A percentile compares a stretch with the other conserved stretches of the same genome.
phyloP scores from a whole-genome alignment of 2,888 invertebrate species.

The Nomada ruficornis region DNA sequence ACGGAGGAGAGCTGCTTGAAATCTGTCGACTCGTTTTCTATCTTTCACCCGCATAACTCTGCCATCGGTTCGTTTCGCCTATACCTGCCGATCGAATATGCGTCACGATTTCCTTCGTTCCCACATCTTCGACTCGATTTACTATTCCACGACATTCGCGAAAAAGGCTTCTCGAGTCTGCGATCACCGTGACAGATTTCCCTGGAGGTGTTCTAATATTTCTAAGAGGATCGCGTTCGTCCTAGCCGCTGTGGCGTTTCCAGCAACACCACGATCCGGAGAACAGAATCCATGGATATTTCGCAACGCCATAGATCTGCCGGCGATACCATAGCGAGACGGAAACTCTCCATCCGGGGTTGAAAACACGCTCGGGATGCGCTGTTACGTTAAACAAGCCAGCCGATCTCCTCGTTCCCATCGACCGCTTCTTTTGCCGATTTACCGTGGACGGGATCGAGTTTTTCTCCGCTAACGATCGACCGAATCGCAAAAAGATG shows the following conservation, averaged over 20 bases:
- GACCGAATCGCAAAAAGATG: background rate
- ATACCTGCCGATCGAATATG: background rate
- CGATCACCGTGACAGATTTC: background rate
- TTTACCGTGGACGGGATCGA: conserved; percentile 17
- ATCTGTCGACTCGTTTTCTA: background rate
- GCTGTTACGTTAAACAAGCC: conserved; percentile 49
- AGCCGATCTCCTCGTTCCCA: conserved; percentile 38
- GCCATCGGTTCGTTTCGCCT: background rate
- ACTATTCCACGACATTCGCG: background rate
- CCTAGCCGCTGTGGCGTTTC: background rate
- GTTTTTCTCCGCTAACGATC: conserved; percentile 12
- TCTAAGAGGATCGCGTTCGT: background rate
- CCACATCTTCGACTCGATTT: background rate
- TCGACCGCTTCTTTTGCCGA: conserved; percentile 34
- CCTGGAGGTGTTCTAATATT: background rate
- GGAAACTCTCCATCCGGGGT: conserved; percentile 58
- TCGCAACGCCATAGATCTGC: conserved; percentile 42
- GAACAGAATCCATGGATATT: conserved; percentile 4
- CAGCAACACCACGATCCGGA: background rate
- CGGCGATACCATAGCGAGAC: conserved; percentile 32
- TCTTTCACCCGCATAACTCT: background rate
- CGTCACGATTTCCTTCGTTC: background rate
- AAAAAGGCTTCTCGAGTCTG: background rate
- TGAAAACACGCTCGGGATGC: conserved; percentile 32
- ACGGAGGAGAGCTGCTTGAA: background rate